Base-by-base conservation (phyloP, 2,797 vertebrate genomes). In the Myotis pilosus region DNA sequence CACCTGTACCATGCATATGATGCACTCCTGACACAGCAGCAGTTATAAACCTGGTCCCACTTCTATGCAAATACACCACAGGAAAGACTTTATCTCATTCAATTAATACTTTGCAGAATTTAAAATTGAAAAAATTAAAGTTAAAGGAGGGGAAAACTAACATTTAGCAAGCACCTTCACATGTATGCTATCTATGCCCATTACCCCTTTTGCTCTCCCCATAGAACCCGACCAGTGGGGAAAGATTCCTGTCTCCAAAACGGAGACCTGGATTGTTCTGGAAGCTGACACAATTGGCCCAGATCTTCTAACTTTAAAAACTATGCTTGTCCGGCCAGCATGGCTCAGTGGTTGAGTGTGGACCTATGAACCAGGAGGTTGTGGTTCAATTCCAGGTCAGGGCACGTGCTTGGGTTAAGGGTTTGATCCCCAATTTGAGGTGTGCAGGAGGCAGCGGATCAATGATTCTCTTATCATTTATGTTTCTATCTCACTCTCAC, bases 31-130 rank as follows among this genome's bases (percentile, higher is more conserved):
- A 69, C 44, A 85, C 0, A 87, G n/a, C 19, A 38, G 3, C 53
- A 69, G 7, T 79, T 71, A 44, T 19, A 89, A 57, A n/a, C 22
- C 2, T 33, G 64, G 81, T 91, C n/a, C n/a, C 12, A 30, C 22
- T 36, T 94, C 53, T 89, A 49, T 25, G 76, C 38, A 81, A 71
- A 78, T 11, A 75, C 30, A 38, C 6, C n/a, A 3, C 49, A 74
- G 41, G n/a, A 83, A 80, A 92, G 53, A 60, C 23, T 60, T 93
- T 66, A 8, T 92, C 12, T 53, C 36, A 68, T 16, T 76, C 60
- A 38, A 80, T 68, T 6, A 90, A 51, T 9, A 74, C 30, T 74
- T 88, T 41, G 41, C n/a, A 83, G 51, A 90, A 87, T 82, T 79
- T 55, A 86, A 92, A 82, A 51, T 8, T 85, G 62, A 85, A 91